Evolutionary conservation across 1,140 invertebrate species (phyloP), one percentile per base, ranked within the genome.

Genomic region (Kradibia gibbosae): DNA sequence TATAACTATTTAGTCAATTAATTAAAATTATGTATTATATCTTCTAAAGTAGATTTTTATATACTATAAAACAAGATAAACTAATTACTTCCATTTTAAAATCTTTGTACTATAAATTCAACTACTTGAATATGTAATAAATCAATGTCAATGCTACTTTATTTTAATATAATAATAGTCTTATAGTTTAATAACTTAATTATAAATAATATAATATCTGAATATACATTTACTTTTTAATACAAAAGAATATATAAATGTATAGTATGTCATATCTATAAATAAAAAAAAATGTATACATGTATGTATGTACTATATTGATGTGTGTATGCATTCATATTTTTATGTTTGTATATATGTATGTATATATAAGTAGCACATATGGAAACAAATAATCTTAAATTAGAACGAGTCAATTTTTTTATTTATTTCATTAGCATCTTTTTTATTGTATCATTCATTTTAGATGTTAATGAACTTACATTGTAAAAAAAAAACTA

Each of bases 81-180:
- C 34, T 22, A 31, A 17, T 53, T 73, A 60, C 5, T 25, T 36
- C 42, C 13, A 34, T 2, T 3, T 53, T 0, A 28, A 31, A 31
- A 17, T 48, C 45, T 65, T 62, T 65, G 39, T 31, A 42, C 55
- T 67, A 36, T 36, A 0, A 36, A 28, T 53, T 77, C 17, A 48
- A 13, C 39, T 67, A n/a, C 20, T 50, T 77, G 10, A 34, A 67
- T 28, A 48, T 57, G 48, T 25, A 48, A 65, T 77, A 34, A 17
- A 34, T 77, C 76, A 78, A 78, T 78, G 76, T 67, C 76, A 78
- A 50, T 67, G 45, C 17, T 77, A 65, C 8, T 34, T 50, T 13
- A 28, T 65, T 77, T 50, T 20, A 65, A 34, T 42, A 77, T 77
- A 34, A 65, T 77, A 20, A 22, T 11, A 34, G 11, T 53, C 8